These are phyloP conservation scores for Aradus depressus DNA, from an alignment of 2,888 invertebrate species.

Conservation along the genomic window DNA sequence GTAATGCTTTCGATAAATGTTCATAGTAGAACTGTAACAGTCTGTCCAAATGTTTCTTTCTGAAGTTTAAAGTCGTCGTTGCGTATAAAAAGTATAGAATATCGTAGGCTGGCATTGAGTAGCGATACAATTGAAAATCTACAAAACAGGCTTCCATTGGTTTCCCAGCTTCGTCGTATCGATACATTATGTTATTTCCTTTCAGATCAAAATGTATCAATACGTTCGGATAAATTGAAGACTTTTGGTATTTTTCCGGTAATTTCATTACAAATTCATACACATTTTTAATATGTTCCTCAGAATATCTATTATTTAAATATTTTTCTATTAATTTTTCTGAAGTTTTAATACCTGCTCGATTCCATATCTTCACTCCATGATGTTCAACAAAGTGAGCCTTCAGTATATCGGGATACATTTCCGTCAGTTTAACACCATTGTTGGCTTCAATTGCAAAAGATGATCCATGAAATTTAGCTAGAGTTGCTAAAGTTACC, in stretches of 20 bases:
- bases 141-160: slow-evolving; percentile 9
- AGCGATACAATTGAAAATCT: slow-evolving; percentile 18
- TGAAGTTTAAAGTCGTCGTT: background rate
- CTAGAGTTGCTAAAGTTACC: slow-evolving; percentile 4
- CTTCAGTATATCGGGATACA: slow-evolving; percentile 1
- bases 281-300: background rate
- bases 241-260: background rate
- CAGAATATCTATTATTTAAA: background rate
- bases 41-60: background rate
- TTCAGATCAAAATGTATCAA: slow-evolving; percentile 17
- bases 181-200: slow-evolving; percentile 20
- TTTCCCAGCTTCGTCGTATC: slow-evolving; percentile 5
- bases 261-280: background rate
- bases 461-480: slow-evolving; percentile 17
- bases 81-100: slow-evolving; percentile 5
- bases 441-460: slow-evolving; percentile 9
- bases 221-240: slow-evolving; percentile 3
- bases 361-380: background rate
- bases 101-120: slow-evolving; percentile 12
- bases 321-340: slow-evolving; percentile 1
- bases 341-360: slow-evolving; percentile 4
- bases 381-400: slow-evolving; percentile 1
- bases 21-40: slow-evolving; percentile 5
- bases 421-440: slow-evolving; percentile 1
- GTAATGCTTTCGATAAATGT: background rate